Conservation (phyloP, 2,797 vertebrate genomes). For the Gallinago solitaria region DNA sequence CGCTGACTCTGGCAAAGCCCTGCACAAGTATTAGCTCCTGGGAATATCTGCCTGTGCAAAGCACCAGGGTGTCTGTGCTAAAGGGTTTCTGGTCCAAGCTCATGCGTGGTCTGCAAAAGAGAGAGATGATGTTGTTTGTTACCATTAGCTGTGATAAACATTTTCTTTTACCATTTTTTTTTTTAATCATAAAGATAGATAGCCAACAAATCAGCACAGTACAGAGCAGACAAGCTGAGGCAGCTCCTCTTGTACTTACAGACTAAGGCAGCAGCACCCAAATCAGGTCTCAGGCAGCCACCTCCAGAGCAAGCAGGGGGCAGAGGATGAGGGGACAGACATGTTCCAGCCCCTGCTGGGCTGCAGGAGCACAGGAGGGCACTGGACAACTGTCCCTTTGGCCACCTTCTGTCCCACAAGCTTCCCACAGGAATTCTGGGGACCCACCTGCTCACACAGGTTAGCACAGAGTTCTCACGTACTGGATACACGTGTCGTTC, state of each 20-base stretch:
- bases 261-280: neutral
- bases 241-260: neutral
- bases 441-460: neutral
- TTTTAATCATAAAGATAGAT: neutral
- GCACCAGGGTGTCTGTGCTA: neutral
- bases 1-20: neutral
- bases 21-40: neutral
- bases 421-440: accelerated
- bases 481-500: neutral
- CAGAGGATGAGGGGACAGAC: neutral
- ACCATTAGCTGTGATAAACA: neutral
- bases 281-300: neutral
- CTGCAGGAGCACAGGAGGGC: neutral
- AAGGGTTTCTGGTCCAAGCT: neutral
- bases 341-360: accelerated
- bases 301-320: neutral
- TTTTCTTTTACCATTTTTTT: neutral
- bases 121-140: neutral
- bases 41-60: neutral
- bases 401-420: neutral
- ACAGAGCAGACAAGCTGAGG: neutral
- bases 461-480: neutral
- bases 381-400: neutral
- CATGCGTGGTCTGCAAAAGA: neutral
- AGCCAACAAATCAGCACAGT: neutral